A percentile compares a stretch with the other conserved stretches of the same genome.
Evolutionary conservation across 1,140 invertebrate genomes (phyloP).

Genomic region (Achroia grisella): DNA sequence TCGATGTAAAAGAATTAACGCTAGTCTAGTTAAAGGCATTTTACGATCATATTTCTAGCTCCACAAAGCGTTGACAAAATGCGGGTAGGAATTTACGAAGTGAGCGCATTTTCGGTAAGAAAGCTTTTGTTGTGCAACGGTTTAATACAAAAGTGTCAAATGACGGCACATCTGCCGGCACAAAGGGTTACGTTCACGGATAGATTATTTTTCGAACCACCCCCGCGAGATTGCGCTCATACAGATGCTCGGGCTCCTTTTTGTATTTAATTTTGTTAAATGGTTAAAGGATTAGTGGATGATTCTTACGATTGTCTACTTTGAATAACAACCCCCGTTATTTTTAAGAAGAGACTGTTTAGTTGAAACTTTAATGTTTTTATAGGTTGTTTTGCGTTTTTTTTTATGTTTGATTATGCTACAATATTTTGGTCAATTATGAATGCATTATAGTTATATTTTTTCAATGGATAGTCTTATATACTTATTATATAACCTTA

Average conservation of each 20-base stretch:
- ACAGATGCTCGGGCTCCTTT: constrained; percentile 58
- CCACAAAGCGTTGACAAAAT: constrained; percentile 58
- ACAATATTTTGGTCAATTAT: too few species aligned
- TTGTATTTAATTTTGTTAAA: constrained; percentile 17
- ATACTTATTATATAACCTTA: too few species aligned
- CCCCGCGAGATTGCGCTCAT: constrained; percentile 70
- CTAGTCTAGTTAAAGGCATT: too few species aligned
- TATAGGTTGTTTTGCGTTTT: too few species aligned
- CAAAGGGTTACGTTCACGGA: constrained; percentile 65
- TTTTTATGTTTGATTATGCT: too few species aligned
- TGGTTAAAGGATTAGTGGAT: constrained; percentile 7
- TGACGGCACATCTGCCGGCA: constrained; percentile 70
- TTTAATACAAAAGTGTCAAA: constrained; percentile 74
- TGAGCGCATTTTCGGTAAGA: constrained; percentile 29
- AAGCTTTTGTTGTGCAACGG: constrained; percentile 72
- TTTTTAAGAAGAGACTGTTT: too few species aligned
- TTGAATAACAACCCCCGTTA: too few species aligned
- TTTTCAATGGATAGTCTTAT: too few species aligned
- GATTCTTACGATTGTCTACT: too few species aligned
- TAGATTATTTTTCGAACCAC: constrained; percentile 71
- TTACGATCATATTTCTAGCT: constrained; percentile 22
- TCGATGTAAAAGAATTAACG: too few species aligned
- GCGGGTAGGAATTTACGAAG: constrained; percentile 31
- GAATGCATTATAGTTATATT: too few species aligned
- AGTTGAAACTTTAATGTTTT: too few species aligned